These are phyloP conservation scores for Aeoliscus strigatus DNA, from an alignment of 2,797 vertebrate species.

Conservation along the genomic window DNA sequence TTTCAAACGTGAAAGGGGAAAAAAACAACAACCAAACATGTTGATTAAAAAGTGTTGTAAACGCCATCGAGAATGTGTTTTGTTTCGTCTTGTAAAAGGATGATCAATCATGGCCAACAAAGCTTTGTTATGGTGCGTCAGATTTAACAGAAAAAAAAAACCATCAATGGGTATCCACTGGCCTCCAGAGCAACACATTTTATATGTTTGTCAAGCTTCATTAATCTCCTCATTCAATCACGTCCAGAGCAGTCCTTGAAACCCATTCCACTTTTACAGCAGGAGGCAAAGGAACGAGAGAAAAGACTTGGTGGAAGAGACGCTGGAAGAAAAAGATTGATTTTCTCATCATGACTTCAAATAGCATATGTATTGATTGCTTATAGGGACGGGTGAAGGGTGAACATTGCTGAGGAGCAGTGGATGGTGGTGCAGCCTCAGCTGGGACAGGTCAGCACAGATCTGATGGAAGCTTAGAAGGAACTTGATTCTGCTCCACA, in stretches of 20 bases:
- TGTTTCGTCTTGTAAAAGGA: constrained; percentile 5
- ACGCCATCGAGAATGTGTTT: background rate
- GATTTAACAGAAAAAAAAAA: constrained; percentile 40
- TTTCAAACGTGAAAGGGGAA: no score
- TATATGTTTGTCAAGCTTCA: constrained; percentile 57
- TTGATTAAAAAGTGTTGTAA: no score
- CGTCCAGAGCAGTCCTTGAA: constrained; percentile 54
- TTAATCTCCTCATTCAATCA: constrained; percentile 59
- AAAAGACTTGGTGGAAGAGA: constrained; percentile 6
- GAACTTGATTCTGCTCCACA: no score
- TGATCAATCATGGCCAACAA: constrained; percentile 27
- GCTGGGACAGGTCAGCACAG: constrained; percentile 19
- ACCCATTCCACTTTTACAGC: constrained; percentile 62
- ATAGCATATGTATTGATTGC: constrained; percentile 73
- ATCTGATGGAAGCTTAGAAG: constrained; percentile 8
- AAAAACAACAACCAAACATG: no score
- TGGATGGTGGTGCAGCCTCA: no score
- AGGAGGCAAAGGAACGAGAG: constrained; percentile 41
- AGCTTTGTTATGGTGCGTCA: constrained; percentile 8
- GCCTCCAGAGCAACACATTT: constrained; percentile 42
- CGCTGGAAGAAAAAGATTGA: constrained; percentile 46
- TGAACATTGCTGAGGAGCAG: constrained; percentile 28
- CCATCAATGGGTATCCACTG: constrained; percentile 34
- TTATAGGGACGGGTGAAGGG: constrained; percentile 41
- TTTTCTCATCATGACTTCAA: constrained; percentile 74